Evolutionary conservation across 1,140 invertebrate genomes (phyloP), one percentile per base, ranked within the genome.

Genomic region (Trachymyrmex septentrionalis): DNA sequence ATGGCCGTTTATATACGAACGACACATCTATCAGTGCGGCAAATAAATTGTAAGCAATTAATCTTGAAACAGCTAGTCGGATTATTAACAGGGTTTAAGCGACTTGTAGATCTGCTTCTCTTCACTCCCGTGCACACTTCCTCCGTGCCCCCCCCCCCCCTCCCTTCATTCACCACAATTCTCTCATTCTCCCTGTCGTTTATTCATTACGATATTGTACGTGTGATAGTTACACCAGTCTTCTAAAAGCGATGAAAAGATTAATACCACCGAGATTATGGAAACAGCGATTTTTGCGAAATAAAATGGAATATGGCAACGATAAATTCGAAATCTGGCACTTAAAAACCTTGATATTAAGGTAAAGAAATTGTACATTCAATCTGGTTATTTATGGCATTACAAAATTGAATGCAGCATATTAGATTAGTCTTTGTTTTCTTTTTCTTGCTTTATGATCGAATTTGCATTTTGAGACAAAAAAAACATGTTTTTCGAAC

Each of bases 161-260:
- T n/a, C n/a, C n/a, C 19, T 50, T 38, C 50, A n/a, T 73, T 57
- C 57, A 38, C 57, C 14, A 27, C 48, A 80, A 55, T 80, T 53
- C 77, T 80, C 77, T 53, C 27, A 7, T 69, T 69, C 27, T 80
- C 63, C 14, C 12, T 44, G 81, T 76, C 64, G 59, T 34, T 80
- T 88, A 78, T 89, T 30, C 67, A 48, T 78, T 16, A 21, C 9
- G 59, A 14, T 48, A 71, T 55, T 38, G 66, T 76, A 88, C 66
- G 85, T 82, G 87, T 87, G 84, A 87, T 85, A 86, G 87, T 85
- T 89, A 90, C 66, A 75, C 61, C 84, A 55, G 50, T 38, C 61
- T 59, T 77, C 61, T 69, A 84, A 87, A 67, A 86, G 71, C 63
- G 27, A 53, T 53, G 77, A 66, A 38, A 53, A 75, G 77, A 89